Base-by-base conservation (phyloP, 1,140 invertebrate genomes). In the Trichonephila clavipes region DNA sequence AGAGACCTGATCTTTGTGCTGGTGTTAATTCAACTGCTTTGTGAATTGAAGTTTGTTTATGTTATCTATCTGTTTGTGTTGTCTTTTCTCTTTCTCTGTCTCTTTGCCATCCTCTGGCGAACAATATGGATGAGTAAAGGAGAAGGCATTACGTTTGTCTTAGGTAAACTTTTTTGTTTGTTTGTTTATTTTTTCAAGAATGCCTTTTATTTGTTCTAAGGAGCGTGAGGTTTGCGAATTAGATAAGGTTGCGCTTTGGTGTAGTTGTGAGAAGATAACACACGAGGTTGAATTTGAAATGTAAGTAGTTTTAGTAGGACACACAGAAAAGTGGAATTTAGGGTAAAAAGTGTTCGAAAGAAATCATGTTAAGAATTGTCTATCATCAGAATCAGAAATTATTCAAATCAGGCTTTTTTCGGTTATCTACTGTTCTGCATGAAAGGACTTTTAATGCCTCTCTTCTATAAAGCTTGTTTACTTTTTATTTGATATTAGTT, bases 21-120 rank as follows among this genome's bases (percentile, higher is more conserved):
- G 82, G 82, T 59, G 82, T 83, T 83, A 83, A 58, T 51, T 83
- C 82, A 24, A 83, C 40, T 58, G 82, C 51, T 24, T 83, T 24
- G 40, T 83, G 82, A 51, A 59, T 24, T 58, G 24, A 5, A 77
- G 69, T 77, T 72, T 72, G 69, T 72, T 34, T 77, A 34, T 77
- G 24, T 77, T 77, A 77, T 77, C 69, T 72, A 14, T 24, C 69
- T 77, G 69, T 77, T 77, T 77, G 28, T 40, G n/a, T n/a, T n/a
- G n/a, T n/a, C 40, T 28, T 18, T 4, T 4, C 40, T 77, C 1
- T 28, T 72, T 72, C 10, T 10, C 28, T 72, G 18, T 10, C 10
- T 72, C 4, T 34, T 28, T 72, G 24, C 24, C 24, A 34, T 77
- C 69, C 1, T 28, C 28, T 34, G 69, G 34, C 34, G 69, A 77